phyloP scores from a whole-genome alignment of 2,113 vertebrate species.

The Choloepus hoffmanni region DNA sequence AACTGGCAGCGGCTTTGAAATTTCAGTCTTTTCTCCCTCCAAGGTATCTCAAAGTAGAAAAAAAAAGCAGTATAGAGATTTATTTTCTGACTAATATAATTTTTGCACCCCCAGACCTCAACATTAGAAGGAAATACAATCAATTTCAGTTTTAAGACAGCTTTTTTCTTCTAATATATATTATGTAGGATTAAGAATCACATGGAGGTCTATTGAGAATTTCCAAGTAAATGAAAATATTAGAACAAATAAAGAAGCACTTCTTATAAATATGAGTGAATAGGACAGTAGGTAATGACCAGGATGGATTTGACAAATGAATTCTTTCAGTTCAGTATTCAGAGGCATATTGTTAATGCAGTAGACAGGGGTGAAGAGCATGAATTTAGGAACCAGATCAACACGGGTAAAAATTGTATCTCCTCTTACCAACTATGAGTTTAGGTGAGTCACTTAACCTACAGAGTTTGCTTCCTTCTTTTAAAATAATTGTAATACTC shows the following conservation, averaged over 20 bases:
- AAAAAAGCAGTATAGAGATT: neutral
- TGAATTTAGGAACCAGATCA: neutral
- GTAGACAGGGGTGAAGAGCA: accelerated
- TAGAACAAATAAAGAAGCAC: neutral
- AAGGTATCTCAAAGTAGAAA: neutral
- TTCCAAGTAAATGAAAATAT: constrained; percentile 19
- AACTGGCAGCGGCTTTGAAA: constrained; percentile 46
- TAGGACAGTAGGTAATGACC: neutral
- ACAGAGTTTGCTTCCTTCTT: neutral
- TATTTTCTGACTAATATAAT: neutral
- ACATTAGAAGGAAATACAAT: neutral
- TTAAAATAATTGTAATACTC: neutral
- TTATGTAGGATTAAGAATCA: neutral
- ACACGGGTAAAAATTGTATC: neutral
- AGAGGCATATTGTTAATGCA: neutral
- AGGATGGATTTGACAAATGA: neutral
- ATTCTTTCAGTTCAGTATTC: neutral
- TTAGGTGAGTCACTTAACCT: neutral
- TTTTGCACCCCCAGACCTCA: neutral
- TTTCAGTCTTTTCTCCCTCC: neutral
- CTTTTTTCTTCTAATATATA: neutral
- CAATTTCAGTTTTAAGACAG: neutral
- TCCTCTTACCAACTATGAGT: neutral
- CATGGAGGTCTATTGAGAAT: neutral
- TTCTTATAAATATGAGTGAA: neutral